These are phyloP conservation scores for Peromyscus polionotus DNA, from an alignment of 2,113 vertebrate genomes.

Conservation along the genomic window DNA sequence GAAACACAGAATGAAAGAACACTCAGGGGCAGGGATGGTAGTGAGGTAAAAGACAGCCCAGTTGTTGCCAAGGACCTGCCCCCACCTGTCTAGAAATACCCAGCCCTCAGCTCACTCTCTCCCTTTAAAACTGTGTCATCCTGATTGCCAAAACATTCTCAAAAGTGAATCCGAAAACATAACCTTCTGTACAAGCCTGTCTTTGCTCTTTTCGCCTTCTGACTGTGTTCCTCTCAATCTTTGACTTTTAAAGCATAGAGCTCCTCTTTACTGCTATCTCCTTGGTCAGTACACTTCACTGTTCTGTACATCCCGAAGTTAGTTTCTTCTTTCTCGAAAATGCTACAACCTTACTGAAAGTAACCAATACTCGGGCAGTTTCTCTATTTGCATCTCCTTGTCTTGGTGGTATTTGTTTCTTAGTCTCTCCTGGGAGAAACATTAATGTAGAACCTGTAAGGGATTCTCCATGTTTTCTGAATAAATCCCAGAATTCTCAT, in stretches of 20 bases:
- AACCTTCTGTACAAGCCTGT: background rate
- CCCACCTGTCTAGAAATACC: background rate
- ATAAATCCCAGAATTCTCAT: background rate
- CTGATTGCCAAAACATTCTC: background rate
- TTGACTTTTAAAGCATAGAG: background rate
- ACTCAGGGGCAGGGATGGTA: accelerated
- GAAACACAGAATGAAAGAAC: background rate
- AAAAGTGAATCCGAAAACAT: background rate
- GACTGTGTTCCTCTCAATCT: background rate
- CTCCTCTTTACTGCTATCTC: background rate
- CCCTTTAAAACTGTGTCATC: background rate
- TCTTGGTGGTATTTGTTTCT: background rate
- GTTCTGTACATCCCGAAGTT: background rate
- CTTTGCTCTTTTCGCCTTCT: background rate
- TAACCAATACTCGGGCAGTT: background rate
- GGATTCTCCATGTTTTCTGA: background rate
- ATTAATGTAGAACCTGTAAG: background rate
- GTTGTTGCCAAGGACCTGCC: background rate
- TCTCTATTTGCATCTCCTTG: background rate
- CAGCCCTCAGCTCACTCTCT: background rate
- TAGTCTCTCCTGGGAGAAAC: background rate
- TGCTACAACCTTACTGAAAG: background rate
- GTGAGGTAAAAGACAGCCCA: background rate
- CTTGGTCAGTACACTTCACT: background rate
- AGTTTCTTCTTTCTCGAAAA: background rate